A percentile compares a stretch with the other conserved stretches of the same genome.
phyloP scores from a whole-genome alignment of 2,113 vertebrate species.

The Genyomyrus donnyi region DNA sequence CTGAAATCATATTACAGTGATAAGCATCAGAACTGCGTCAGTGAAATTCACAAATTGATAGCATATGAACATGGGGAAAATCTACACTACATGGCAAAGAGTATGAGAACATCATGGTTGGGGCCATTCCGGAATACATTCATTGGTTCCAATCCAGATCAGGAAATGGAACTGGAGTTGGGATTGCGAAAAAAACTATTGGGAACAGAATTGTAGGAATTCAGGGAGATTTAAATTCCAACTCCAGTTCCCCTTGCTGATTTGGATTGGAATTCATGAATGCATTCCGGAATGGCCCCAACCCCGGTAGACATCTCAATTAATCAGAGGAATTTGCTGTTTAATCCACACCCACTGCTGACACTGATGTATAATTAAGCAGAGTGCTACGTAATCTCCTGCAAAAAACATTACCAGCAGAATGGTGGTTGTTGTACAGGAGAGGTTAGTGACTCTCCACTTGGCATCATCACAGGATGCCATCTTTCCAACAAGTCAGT shows the following conservation, averaged over 20 bases:
- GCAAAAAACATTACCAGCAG: not conserved
- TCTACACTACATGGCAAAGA: too few relatives aligned
- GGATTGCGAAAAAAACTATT: too few relatives aligned
- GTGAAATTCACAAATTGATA: too few relatives aligned
- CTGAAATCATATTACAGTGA: not conserved
- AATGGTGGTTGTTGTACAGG: not conserved
- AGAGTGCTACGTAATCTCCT: not conserved
- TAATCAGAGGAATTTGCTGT: not conserved
- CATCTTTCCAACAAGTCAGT: not conserved
- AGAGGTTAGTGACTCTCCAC: not conserved
- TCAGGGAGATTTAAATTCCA: too few relatives aligned
- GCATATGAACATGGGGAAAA: not conserved
- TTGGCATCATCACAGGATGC: not conserved
- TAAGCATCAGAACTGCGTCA: not conserved
- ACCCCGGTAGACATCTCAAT: not conserved
- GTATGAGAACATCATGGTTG: too few relatives aligned
- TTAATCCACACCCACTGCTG: not conserved
- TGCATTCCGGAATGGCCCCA: too few relatives aligned
- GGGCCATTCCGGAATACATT: too few relatives aligned
- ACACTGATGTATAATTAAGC: not conserved
- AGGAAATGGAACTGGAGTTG: too few relatives aligned
- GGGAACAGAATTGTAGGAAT: too few relatives aligned
- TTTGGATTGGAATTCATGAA: too few relatives aligned
- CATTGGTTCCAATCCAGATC: too few relatives aligned
- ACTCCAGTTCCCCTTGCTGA: too few relatives aligned